A percentile compares a stretch with the other conserved stretches of the same genome.
These are phyloP conservation scores for Sciurus vulgaris DNA, from an alignment of 2,797 vertebrate species.

Conservation along the genomic window DNA sequence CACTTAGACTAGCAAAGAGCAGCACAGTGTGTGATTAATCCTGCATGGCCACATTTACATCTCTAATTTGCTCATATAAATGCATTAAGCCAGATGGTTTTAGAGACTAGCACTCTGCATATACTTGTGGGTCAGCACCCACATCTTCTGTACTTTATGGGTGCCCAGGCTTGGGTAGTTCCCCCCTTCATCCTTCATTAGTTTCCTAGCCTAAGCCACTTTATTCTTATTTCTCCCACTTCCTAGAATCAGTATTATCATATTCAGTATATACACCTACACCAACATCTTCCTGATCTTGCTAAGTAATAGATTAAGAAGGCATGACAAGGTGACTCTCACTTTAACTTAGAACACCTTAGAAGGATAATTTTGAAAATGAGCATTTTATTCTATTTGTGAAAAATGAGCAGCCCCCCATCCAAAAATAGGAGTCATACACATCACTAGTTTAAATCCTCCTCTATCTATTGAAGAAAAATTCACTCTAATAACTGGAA, in stretches of 20 bases:
- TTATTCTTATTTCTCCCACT: conserved; percentile 34
- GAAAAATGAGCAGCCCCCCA: conserved; percentile 46
- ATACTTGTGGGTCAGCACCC: conserved; percentile 73
- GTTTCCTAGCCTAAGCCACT: conserved; percentile 53
- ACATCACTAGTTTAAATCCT: conserved; percentile 42
- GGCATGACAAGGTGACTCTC: not conserved
- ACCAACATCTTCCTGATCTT: conserved; percentile 31
- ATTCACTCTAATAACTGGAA: conserved; percentile 58
- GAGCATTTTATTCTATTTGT: conserved; percentile 28
- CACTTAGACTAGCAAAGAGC: conserved; percentile 38
- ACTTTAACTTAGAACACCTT: conserved; percentile 1
- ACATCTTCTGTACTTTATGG: conserved; percentile 21
- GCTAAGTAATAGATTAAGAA: conserved; percentile 32
- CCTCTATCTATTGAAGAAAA: conserved; percentile 39
- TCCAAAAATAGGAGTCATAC: not conserved
- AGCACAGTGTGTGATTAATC: conserved; percentile 41
- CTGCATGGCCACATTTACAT: conserved; percentile 70
- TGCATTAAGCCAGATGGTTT: conserved; percentile 83
- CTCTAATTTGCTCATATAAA: conserved; percentile 83
- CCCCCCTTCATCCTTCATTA: conserved; percentile 41
- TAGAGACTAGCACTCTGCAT: conserved; percentile 56
- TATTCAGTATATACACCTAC: not conserved
- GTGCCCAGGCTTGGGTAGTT: conserved; percentile 30
- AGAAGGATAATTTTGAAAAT: conserved; percentile 46
- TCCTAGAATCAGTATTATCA: conserved; percentile 56